These are phyloP conservation scores for Microtus oregoni DNA, from an alignment of 2,113 vertebrate genomes.

Conservation along the genomic window DNA sequence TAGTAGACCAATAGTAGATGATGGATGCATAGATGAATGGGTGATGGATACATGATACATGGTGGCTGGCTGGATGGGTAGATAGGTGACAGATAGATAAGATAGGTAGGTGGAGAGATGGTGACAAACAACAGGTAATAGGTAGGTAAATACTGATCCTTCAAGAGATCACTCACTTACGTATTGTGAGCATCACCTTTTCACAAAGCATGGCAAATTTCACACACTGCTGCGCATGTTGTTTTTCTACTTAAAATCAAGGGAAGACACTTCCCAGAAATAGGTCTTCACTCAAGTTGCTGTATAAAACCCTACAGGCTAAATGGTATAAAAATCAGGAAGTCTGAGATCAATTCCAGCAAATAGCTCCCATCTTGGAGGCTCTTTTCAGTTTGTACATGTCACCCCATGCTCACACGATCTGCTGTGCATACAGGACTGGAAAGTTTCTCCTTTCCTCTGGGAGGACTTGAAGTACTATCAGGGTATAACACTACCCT, in stretches of 20 bases:
- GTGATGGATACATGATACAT: neutral
- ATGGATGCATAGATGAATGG: neutral
- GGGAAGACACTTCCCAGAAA: neutral
- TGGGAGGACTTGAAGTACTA: neutral
- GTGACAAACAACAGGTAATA: neutral
- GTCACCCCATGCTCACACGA: too few relatives aligned
- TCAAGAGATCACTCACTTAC: neutral
- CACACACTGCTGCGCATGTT: too few relatives aligned
- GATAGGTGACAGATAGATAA: neutral
- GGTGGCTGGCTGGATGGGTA: too few relatives aligned
- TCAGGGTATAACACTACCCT: neutral
- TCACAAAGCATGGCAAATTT: neutral
- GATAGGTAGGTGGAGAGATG: neutral
- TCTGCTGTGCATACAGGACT: neutral
- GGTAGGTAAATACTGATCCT: neutral
- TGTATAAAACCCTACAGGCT: neutral
- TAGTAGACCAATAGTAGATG: neutral
- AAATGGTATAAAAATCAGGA: neutral
- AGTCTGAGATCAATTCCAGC: neutral
- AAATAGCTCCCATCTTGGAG: neutral
- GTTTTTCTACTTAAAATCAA: neutral
- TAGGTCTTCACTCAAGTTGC: neutral
- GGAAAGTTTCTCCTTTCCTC: neutral
- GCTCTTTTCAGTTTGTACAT: neutral
- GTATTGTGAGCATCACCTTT: neutral